Conservation (phyloP, 2,888 invertebrate species). For the Acleris sparsana region DNA sequence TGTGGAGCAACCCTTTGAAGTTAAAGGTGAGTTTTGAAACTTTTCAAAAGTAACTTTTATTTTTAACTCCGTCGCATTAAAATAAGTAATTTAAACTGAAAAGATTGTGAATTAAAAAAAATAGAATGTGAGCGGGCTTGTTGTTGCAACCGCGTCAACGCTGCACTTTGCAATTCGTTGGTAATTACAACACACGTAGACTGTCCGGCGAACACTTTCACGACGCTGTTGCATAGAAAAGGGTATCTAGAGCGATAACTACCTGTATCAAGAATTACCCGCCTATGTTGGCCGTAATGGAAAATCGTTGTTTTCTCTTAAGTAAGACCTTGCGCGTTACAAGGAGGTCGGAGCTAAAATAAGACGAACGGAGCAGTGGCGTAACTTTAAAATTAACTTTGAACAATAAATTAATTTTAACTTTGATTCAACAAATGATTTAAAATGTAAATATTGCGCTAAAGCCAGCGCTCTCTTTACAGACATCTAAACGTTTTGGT, state of each 20-base stretch:
- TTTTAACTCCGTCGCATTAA: constrained; percentile 25
- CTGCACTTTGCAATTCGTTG: constrained; percentile 61
- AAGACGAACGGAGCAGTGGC: background rate
- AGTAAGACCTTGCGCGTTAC: constrained; percentile 14
- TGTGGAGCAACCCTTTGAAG: constrained; percentile 56
- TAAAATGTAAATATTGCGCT: too few species aligned
- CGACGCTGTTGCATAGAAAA: constrained; percentile 40
- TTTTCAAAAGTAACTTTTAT: constrained; percentile 43
- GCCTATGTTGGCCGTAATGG: constrained; percentile 19
- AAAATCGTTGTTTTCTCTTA: constrained; percentile 28
- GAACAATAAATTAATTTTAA: too few species aligned
- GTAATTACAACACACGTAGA: constrained; percentile 71
- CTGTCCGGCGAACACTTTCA: constrained; percentile 62
- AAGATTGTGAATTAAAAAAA: background rate
- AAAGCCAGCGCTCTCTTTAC: too few species aligned
- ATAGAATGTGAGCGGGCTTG: constrained; percentile 10
- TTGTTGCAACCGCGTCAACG: constrained; percentile 59
- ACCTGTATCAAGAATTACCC: constrained; percentile 17
- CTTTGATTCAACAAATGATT: too few species aligned
- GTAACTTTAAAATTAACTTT: background rate
- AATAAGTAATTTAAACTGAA: background rate
- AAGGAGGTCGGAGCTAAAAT: background rate
- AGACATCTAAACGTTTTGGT: too few species aligned
- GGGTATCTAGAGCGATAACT: constrained; percentile 31
- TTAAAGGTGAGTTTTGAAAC: constrained; percentile 57